Conservation (phyloP, 2,888 invertebrate species). For the Pseudococcus jackbeardsleyi region DNA sequence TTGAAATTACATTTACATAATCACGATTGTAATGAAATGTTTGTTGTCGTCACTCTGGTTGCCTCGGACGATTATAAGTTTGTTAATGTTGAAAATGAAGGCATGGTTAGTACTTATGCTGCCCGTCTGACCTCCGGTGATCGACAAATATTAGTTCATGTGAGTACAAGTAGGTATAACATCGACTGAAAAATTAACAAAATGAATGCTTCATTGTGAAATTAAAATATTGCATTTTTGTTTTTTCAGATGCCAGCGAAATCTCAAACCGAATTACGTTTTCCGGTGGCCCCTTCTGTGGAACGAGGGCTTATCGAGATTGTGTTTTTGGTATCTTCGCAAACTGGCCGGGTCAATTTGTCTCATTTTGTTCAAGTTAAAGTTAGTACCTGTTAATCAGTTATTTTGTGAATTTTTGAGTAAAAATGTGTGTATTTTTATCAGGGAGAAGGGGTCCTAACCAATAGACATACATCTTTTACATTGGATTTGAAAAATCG, state of each 20-base stretch:
- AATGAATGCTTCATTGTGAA: background rate
- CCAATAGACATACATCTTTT: slow-evolving; percentile 73
- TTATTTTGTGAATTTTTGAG: background rate
- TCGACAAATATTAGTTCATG: slow-evolving; percentile 73
- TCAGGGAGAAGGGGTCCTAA: slow-evolving; percentile 72
- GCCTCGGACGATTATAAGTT: slow-evolving; percentile 72
- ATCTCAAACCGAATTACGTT: slow-evolving; percentile 70
- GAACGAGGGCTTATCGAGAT: slow-evolving; percentile 71
- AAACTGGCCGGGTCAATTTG: slow-evolving; percentile 70
- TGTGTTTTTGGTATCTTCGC: slow-evolving; percentile 72
- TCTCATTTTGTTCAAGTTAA: slow-evolving; percentile 66
- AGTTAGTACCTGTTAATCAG: background rate
- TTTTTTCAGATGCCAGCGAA: slow-evolving; percentile 68
- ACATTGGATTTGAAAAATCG: slow-evolving; percentile 73
- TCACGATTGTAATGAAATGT: slow-evolving; percentile 69
- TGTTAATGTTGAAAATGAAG: slow-evolving; percentile 72
- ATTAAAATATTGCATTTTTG: background rate
- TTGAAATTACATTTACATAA: slow-evolving; percentile 69
- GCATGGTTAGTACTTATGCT: slow-evolving; percentile 72
- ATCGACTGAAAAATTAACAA: background rate
- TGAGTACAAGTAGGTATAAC: slow-evolving; percentile 67
- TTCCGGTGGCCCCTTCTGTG: slow-evolving; percentile 72
- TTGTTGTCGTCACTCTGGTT: slow-evolving; percentile 71
- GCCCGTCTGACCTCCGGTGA: slow-evolving; percentile 72
- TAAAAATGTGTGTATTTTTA: background rate